These are phyloP conservation scores for Drosophila murphyi DNA, from an alignment of 1,140 invertebrate genomes.

Conservation along the genomic window DNA sequence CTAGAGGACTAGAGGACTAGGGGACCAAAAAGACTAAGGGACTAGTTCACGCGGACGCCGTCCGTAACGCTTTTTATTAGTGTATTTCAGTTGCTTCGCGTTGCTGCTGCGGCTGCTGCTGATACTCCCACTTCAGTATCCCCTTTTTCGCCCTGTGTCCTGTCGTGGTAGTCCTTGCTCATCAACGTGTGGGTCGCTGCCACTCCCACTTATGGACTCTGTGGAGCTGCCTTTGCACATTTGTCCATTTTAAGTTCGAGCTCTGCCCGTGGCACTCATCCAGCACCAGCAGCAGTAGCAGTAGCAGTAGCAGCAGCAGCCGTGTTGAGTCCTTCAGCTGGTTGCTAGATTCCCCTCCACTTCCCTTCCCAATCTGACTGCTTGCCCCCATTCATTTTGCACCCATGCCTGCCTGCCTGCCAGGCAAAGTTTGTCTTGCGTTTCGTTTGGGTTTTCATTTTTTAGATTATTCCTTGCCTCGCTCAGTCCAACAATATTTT, in stretches of 20 bases:
- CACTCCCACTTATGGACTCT: conserved; percentile 17
- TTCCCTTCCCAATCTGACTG: conserved; percentile 2
- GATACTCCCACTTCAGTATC: not conserved
- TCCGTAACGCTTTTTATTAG: conserved; percentile 55
- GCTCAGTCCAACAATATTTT: conserved; percentile 44
- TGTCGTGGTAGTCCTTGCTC: conserved; percentile 67
- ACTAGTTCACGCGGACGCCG: conserved; percentile 62
- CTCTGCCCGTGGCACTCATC: conserved; percentile 80
- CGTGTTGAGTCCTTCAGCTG: conserved; percentile 69
- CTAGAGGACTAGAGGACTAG: conserved; percentile 29
- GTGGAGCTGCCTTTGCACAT: conserved; percentile 57
- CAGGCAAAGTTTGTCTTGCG: conserved; percentile 82
- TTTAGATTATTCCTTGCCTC: conserved; percentile 80
- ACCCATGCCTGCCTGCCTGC: conserved; percentile 79
- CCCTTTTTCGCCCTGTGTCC: conserved; percentile 5
- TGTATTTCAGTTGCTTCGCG: conserved; percentile 47
- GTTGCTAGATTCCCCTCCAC: conserved; percentile 12
- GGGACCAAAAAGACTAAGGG: conserved; percentile 46
- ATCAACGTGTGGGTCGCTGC: conserved; percentile 61
- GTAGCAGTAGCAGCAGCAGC: conserved; percentile 28
- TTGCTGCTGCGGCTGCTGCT: not conserved
- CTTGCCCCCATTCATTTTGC: conserved; percentile 71
- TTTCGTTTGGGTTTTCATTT: conserved; percentile 81
- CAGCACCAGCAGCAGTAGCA: conserved; percentile 39
- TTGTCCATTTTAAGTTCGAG: conserved; percentile 83